Evolutionary conservation across 1,140 invertebrate species (phyloP), one percentile per base, ranked within the genome.

Genomic region (Odontomachus brunneus): DNA sequence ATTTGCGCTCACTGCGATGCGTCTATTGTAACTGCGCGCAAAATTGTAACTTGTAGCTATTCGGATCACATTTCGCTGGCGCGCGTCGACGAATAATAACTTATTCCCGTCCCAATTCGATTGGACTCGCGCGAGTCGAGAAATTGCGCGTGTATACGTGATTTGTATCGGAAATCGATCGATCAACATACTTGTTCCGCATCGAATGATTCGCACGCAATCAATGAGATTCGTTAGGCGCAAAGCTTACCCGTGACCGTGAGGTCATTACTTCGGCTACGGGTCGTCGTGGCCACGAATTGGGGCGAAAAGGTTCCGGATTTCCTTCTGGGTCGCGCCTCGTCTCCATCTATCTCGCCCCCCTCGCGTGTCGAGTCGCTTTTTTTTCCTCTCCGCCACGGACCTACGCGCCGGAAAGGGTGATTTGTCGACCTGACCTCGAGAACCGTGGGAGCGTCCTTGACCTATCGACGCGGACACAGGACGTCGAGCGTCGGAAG

Each of bases 371-470:
- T 48, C 55, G 48, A 33, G 33, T 71, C 65, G 63, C 62, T 49
- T 75, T 53, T 73, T 22, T 53, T 76, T 80, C 48, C 75, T 82
- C 85, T 87, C 75, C 84, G 73, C 74, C 74, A 83, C 82, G 73
- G 73, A 84, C 83, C 78, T 87, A 86, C 83, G 84, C 83, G 84
- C 85, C 85, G 92, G 89, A 93, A 93, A 93, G 93, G 93, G 93
- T 93, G 93, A 94, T 94, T 94, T 92, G 93, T 93, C 92, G 92
- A 93, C 91, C 90, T 93, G 92, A 94, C 92, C 93, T 92, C 91
- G 93, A 91, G 89, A 91, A 91, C 88, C 89, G 89, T 91, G 89
- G 88, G 89, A 90, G 90, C 89, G 93, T 93, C 93, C 93, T 94
- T 94, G 93, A 94, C 93, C 93, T 94, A 93, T 94, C 91, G 92